Base-by-base conservation (phyloP, 2,797 vertebrate genomes). In the Gymnopithys bicolor region DNA sequence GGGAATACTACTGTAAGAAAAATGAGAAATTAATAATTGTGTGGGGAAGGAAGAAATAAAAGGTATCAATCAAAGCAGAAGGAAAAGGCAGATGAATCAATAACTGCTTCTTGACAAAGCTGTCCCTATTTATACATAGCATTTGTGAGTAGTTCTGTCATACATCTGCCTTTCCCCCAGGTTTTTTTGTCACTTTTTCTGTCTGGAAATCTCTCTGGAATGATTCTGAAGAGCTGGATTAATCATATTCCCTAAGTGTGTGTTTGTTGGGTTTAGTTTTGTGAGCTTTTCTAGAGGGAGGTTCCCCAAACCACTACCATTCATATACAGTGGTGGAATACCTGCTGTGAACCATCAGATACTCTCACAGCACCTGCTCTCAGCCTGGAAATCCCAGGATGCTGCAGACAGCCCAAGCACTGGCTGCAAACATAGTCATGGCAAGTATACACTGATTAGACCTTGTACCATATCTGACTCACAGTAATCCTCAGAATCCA, bases 41-140 rank as follows among this genome's bases (percentile, higher is more conserved):
- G 11, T n/a, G 84, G 67, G 68, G 56, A 77, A 83, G 74, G 68
- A 89, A 22, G 68, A 60, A 92, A 85, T 15, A 58, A 48, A 77
- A 92, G 30, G 52, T 69, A 93, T 85, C 81, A 67, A 64, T 70
- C 78, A 93, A 74, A 89, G 45, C 19, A 74, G 52, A 60, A 82
- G 41, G 22, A 58, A 92, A 90, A 93, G 23, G 68, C 41, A 33
- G n/a, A 75, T 75, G 77, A 64, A 91, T 80, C 89, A 89, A 67
- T 91, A 95, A 66, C 41, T 67, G 28, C 48, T 84, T 59, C 68
- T 87, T 83, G 85, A 85, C 32, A 85, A 78, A 85, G 77, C 75
- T 67, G 17, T 51, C 68, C 56, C 27, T 87, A 56, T 85, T 94
- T 74, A 71, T 53, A 56, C 4, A 37, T 83, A 77, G 63, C 68